Evolutionary conservation across 2,888 invertebrate species (phyloP).

Genomic region (Lathronympha strigana): DNA sequence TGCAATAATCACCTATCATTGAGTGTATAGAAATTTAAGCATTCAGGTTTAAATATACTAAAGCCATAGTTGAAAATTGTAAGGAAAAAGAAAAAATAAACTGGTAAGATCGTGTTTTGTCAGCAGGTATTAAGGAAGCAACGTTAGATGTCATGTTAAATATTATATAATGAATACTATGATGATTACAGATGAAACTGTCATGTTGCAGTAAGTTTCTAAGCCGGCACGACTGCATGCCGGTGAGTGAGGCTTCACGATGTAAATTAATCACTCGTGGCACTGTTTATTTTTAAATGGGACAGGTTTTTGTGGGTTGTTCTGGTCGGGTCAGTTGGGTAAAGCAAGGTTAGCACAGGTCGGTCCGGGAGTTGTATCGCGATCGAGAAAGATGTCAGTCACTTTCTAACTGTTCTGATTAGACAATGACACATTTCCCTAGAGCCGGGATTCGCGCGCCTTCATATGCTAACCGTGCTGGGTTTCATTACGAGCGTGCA

Average conservation of each 20-base stretch:
- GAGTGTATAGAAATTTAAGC: too few species aligned
- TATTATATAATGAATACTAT: conserved; percentile 13
- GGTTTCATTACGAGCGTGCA: background rate
- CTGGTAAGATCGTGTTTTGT: too few species aligned
- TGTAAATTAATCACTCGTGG: conserved; percentile 21
- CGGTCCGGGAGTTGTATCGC: too few species aligned
- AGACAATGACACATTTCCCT: too few species aligned
- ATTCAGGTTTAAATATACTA: too few species aligned
- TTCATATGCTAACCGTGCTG: too few species aligned
- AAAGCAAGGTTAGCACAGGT: too few species aligned
- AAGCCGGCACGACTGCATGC: conserved; percentile 71
- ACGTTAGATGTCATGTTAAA: background rate
- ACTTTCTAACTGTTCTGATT: too few species aligned
- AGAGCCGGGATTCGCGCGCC: too few species aligned
- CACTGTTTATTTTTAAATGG: conserved; percentile 23
- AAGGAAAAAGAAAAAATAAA: too few species aligned
- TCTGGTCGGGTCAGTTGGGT: background rate
- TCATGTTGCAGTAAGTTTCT: conserved; percentile 78
- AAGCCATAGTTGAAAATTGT: too few species aligned
- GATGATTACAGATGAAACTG: conserved; percentile 74
- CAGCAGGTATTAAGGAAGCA: background rate
- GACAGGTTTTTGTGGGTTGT: background rate
- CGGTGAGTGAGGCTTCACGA: conserved; percentile 70
- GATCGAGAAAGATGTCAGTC: too few species aligned
- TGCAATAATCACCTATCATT: background rate